These are phyloP conservation scores for Rhopalosiphum maidis DNA, from an alignment of 1,140 invertebrate genomes.

Conservation along the genomic window DNA sequence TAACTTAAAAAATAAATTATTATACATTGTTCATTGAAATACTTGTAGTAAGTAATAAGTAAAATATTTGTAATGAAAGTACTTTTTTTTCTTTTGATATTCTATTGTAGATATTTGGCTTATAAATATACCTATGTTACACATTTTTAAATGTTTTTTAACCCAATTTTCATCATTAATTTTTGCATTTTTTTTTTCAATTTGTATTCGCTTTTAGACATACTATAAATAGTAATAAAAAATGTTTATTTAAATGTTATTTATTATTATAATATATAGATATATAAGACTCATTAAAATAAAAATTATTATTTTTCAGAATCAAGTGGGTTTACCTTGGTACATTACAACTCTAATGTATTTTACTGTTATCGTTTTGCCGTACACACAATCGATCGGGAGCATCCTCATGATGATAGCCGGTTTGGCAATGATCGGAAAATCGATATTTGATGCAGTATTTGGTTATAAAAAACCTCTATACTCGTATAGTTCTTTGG, in stretches of 20 bases:
- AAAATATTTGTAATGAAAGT: too few relatives aligned
- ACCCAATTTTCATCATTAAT: background rate
- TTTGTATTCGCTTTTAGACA: background rate
- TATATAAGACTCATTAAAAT: background rate
- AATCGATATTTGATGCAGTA: conserved; percentile 28
- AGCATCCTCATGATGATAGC: conserved; percentile 56
- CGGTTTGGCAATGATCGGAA: conserved; percentile 43
- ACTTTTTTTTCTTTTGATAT: too few relatives aligned
- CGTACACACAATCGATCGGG: conserved; percentile 61
- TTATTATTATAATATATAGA: background rate
- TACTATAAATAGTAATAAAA: too few relatives aligned
- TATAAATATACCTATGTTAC: too few relatives aligned
- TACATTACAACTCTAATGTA: conserved; percentile 65
- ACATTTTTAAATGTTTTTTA: too few relatives aligned
- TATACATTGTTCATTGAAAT: background rate
- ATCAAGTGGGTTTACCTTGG: conserved; percentile 68
- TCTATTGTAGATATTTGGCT: too few relatives aligned
- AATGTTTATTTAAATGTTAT: background rate
- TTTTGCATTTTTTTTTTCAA: background rate
- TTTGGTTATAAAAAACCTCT: conserved; percentile 47
- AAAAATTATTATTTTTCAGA: conserved; percentile 63
- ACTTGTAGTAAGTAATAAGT: too few relatives aligned
- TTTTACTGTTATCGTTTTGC: conserved; percentile 65
- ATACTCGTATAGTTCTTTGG: conserved; percentile 59
- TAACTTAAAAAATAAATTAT: background rate